A percentile compares a stretch with the other conserved stretches of the same genome.
Evolutionary conservation across 2,113 vertebrate genomes (phyloP).

Genomic region (Notothenia coriiceps): DNA sequence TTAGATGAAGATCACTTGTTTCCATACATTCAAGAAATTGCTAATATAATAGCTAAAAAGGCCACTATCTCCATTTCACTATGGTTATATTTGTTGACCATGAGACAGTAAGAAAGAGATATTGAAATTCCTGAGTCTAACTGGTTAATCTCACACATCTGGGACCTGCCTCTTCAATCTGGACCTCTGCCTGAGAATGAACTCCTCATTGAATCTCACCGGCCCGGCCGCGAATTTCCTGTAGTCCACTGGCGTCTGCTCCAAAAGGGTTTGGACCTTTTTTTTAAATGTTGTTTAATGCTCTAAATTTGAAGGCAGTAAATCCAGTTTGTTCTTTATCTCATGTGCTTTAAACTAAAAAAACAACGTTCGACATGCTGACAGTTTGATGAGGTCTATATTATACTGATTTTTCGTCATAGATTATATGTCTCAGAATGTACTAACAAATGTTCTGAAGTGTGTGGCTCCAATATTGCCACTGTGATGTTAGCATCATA

Average conservation of each 20-base stretch:
- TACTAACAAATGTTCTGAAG: no score
- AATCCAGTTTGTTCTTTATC: no score
- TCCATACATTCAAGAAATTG: slow-evolving; percentile 11
- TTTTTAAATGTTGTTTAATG: no score
- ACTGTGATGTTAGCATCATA: no score
- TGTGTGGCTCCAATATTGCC: no score
- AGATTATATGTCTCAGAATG: no score
- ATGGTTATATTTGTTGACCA: neutral
- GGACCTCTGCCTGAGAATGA: slow-evolving; percentile 2
- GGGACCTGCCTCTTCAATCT: slow-evolving; percentile 12
- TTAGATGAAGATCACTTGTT: slow-evolving; percentile 10
- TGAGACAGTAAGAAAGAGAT: neutral
- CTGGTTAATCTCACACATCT: slow-evolving; percentile 2
- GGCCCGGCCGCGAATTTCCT: slow-evolving; percentile 47
- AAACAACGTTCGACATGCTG: neutral
- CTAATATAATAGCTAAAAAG: neutral
- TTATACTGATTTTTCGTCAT: no score
- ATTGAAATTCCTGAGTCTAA: slow-evolving; percentile 1
- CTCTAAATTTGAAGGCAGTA: neutral
- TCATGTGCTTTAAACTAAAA: neutral
- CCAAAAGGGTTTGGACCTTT: neutral
- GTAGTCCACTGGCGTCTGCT: slow-evolving; percentile 17
- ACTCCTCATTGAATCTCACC: neutral
- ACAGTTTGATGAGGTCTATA: no score
- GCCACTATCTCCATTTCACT: neutral